Base-by-base conservation (phyloP, 2,888 invertebrate genomes). In the Hermodice carunculata region DNA sequence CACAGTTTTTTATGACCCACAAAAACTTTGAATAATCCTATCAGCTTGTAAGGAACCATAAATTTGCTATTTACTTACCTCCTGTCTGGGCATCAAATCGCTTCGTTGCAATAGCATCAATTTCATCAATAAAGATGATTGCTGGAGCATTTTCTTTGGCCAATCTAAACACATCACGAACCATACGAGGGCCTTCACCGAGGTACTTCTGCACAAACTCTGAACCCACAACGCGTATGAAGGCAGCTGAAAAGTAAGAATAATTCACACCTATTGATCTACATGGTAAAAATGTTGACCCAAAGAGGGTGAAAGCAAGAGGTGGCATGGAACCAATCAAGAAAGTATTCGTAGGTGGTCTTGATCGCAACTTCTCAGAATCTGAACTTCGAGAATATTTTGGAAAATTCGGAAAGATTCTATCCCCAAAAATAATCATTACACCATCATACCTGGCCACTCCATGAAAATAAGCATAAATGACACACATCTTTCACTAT, bases 171-270 rank as follows among this genome's bases (percentile, higher is more conserved):
- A 99, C 98, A 86, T 99, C 99, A 69, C 99, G 90, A 34, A 99
- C 99, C 99, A 99, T 99, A 61, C 99, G 91, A 0, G 99, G 98
- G 0, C 99, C 99, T 87, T 99, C 99, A 37, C 99, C 99, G 60
- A 99, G 89, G 85, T 99, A 99, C 85, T 99, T 99, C 88, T 99
- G 99, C 4, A 99, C 99, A 86, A 99, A 99, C 87, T 99, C 99
- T 0, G 98, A 98, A 3, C 99, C 99, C 22, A 99, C 99, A 19
- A 99, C 99, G 70, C 98, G 91, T 79, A 99, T 98, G 85, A 99
- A 99, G 1, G 98, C 95, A 78, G 98, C 98, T 86, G 78, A 32
- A 78, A 78, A 48, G 62, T 56, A 29, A 37, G 59, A n/a, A n/a
- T n/a, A n/a, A n/a, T n/a, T n/a, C n/a, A n/a, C n/a, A n/a, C n/a